Conservation (phyloP, 2,113 vertebrate genomes). For the Empidonax traillii region DNA sequence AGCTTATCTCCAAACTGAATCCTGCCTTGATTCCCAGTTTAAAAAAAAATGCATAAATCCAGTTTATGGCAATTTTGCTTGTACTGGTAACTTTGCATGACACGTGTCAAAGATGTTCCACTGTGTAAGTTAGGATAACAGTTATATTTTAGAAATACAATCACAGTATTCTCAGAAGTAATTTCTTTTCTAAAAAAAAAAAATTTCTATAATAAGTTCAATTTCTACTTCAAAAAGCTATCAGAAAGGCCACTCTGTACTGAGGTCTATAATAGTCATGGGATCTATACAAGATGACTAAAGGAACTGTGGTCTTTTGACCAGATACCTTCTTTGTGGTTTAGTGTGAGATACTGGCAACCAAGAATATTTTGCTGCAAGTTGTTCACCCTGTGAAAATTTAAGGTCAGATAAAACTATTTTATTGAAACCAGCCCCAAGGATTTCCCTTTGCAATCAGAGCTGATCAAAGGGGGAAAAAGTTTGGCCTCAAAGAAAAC, state of each 20-base stretch:
- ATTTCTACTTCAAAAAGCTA: neutral
- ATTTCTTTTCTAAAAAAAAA: neutral
- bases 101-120: neutral
- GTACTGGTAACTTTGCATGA: neutral
- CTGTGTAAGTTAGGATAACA: neutral
- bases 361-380: neutral
- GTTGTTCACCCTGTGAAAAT: neutral
- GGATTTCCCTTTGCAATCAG: neutral
- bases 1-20: neutral
- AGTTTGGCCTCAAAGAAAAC: neutral
- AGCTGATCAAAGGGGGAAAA: neutral
- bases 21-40: neutral
- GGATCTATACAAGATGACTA: neutral
- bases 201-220: neutral
- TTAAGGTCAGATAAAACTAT: neutral
- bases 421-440: neutral
- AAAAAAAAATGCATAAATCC: neutral
- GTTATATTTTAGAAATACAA: neutral
- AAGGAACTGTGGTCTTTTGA: neutral
- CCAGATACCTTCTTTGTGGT: rapidly evolving
- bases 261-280: neutral
- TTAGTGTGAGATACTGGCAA: neutral
- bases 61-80: neutral
- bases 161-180: neutral
- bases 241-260: neutral